phyloP scores from a whole-genome alignment of 1,140 invertebrate species.

The Dreissena polymorpha region DNA sequence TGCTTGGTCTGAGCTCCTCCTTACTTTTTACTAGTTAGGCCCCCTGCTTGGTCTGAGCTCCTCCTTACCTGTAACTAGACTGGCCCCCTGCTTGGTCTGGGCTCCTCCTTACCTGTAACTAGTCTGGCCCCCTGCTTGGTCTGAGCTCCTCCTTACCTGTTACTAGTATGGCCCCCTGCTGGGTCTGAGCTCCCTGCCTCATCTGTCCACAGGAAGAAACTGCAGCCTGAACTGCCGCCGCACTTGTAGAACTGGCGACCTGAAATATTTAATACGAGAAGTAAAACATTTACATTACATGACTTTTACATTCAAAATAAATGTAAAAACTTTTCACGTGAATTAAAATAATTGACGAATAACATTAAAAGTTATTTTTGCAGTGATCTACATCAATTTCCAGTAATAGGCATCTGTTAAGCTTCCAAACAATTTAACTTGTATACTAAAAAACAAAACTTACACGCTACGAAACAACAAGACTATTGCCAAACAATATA shows the following conservation, averaged over 20 bases:
- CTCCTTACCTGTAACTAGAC: too few relatives aligned
- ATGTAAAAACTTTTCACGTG: background rate
- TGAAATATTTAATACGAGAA: slow-evolving; percentile 73
- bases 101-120: too few relatives aligned
- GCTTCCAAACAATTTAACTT: too few relatives aligned
- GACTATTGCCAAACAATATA: too few relatives aligned
- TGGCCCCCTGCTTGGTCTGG: too few relatives aligned
- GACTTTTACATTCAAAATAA: background rate
- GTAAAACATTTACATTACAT: background rate
- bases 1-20: too few relatives aligned
- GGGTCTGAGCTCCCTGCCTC: slow-evolving; percentile 59
- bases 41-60: too few relatives aligned
- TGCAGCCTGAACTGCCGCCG: slow-evolving; percentile 83
- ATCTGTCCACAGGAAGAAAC: slow-evolving; percentile 89
- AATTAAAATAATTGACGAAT: background rate
- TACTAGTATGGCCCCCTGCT: slow-evolving; percentile 9
- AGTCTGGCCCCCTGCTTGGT: too few relatives aligned
- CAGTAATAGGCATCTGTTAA: too few relatives aligned
- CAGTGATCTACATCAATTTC: background rate
- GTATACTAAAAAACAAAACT: too few relatives aligned
- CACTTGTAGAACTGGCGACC: slow-evolving; percentile 91
- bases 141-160: slow-evolving; percentile 5
- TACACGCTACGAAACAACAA: too few relatives aligned
- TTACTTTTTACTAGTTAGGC: too few relatives aligned
- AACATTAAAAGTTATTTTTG: background rate